These are phyloP conservation scores for Dynastes grantii DNA, from an alignment of 2,888 invertebrate species.

Conservation along the genomic window DNA sequence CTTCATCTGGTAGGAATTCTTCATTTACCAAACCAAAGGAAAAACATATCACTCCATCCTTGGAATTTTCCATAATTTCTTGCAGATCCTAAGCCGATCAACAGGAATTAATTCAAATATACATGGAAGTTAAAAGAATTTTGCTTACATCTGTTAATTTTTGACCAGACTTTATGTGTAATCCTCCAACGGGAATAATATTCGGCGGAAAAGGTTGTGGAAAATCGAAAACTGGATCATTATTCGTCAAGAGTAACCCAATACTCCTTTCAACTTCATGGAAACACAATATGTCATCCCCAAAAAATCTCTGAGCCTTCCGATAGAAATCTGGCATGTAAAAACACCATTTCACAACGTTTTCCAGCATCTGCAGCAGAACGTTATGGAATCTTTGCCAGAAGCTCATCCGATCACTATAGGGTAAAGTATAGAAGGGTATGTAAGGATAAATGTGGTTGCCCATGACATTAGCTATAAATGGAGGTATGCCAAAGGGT, in stretches of 20 bases:
- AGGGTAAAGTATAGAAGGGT: constrained; percentile 57
- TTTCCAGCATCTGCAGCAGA: constrained; percentile 43
- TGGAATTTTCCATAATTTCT: constrained; percentile 61
- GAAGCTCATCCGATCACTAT: constrained; percentile 58
- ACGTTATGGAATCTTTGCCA: constrained; percentile 58
- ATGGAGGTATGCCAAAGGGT: constrained; percentile 54
- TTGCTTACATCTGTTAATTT: constrained; percentile 61
- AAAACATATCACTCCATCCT: constrained; percentile 65
- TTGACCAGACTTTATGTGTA: constrained; percentile 62
- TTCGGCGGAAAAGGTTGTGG: constrained; percentile 65
- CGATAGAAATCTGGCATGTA: constrained; percentile 53
- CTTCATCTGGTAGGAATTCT: constrained; percentile 57
- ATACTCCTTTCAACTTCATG: constrained; percentile 60
- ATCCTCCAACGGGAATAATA: constrained; percentile 66
- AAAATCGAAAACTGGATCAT: constrained; percentile 61
- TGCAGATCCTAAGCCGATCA: constrained; percentile 46
- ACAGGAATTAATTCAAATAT: background rate
- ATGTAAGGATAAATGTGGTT: constrained; percentile 58
- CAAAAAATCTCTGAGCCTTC: constrained; percentile 58
- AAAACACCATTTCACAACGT: constrained; percentile 49
- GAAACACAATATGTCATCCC: constrained; percentile 57
- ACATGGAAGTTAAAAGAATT: constrained; percentile 9
- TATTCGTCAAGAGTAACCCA: constrained; percentile 62
- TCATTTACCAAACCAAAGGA: constrained; percentile 65
- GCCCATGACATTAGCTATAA: constrained; percentile 52